Conservation (phyloP, 2,797 vertebrate genomes). For the Mus minutoides region DNA sequence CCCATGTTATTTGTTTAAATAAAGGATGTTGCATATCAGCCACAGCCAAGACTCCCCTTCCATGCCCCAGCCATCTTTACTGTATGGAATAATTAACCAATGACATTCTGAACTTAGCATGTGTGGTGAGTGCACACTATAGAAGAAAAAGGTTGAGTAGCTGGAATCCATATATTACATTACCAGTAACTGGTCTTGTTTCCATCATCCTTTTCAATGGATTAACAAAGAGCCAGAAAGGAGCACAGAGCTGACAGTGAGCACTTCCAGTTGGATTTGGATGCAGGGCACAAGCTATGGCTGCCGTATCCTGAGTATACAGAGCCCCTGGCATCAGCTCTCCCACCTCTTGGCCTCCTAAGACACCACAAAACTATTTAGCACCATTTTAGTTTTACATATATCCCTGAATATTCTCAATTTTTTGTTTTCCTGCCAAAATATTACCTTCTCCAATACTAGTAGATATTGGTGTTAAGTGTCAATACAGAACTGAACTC, state of each 20-base stretch:
- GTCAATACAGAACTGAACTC: neutral
- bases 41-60: slow-evolving; percentile 51
- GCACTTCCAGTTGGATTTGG: slow-evolving; percentile 79
- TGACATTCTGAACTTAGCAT: slow-evolving; percentile 82
- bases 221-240: slow-evolving; percentile 83
- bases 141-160: slow-evolving; percentile 82
- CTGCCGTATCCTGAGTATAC: slow-evolving; percentile 73
- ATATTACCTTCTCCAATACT: neutral
- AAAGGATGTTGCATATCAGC: neutral
- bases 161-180: slow-evolving; percentile 81
- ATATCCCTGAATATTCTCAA: slow-evolving; percentile 73
- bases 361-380: slow-evolving; percentile 55
- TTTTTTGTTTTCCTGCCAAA: slow-evolving; percentile 65
- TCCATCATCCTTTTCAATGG: slow-evolving; percentile 82
- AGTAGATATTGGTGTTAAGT: neutral
- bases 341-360: neutral
- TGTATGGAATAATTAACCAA: slow-evolving; percentile 78
- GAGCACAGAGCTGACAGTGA: slow-evolving; percentile 76
- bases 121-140: slow-evolving; percentile 64
- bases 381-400: slow-evolving; percentile 76
- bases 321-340: slow-evolving; percentile 72
- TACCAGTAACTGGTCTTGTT: slow-evolving; percentile 76
- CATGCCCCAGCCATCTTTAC: slow-evolving; percentile 68
- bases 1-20: neutral
- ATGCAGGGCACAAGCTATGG: slow-evolving; percentile 75